These are phyloP conservation scores for Pollenia angustigena DNA, from an alignment of 2,888 invertebrate species.

Conservation along the genomic window DNA sequence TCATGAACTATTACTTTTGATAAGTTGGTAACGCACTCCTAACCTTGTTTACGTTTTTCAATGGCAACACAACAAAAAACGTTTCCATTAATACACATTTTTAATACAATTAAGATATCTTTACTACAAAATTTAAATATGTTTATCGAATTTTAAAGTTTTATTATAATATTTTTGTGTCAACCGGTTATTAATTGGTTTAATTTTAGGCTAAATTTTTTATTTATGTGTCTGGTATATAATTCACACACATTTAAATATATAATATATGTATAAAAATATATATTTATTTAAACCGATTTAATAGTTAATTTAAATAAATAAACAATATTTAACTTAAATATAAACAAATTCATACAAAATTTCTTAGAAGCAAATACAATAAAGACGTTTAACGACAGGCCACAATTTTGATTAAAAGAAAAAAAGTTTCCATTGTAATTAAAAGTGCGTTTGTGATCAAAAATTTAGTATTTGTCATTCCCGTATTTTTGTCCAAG, in stretches of 20 bases:
- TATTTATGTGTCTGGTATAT: background rate
- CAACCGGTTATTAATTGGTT: background rate
- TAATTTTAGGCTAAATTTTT: background rate
- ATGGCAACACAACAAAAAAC: background rate
- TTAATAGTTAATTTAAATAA: background rate
- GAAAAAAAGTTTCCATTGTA: too few relatives aligned
- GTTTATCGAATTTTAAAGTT: background rate
- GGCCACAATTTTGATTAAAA: too few relatives aligned
- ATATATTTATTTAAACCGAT: background rate
- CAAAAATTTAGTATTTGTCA: too few relatives aligned
- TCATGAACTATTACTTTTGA: background rate
- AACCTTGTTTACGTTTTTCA: slow-evolving; percentile 32
- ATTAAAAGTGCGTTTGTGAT: too few relatives aligned
- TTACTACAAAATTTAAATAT: background rate
- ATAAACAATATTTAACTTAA: background rate
- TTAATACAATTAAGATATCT: too few relatives aligned
- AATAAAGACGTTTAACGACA: too few relatives aligned
- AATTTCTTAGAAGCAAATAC: too few relatives aligned
- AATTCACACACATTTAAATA: background rate
- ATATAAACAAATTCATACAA: background rate
- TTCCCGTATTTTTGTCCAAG: too few relatives aligned
- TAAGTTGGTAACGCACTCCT: background rate
- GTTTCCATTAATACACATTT: background rate
- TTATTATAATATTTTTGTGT: too few relatives aligned
- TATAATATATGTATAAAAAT: background rate